Evolutionary conservation across 2,113 vertebrate species (phyloP).

Genomic region (Cairina moschata): DNA sequence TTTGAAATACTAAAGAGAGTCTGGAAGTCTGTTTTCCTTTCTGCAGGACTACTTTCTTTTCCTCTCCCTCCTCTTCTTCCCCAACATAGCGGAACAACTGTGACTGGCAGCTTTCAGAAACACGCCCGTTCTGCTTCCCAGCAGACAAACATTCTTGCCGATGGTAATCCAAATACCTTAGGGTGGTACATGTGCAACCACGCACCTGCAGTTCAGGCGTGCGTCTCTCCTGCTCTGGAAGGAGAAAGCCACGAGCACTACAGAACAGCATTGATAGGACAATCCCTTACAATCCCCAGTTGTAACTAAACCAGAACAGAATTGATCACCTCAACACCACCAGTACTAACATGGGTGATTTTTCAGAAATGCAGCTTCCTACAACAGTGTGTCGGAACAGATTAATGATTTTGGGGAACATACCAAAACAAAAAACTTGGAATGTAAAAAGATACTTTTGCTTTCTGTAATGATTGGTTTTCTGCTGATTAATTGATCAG

Average conservation of each 20-base stretch:
- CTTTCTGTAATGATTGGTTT: not conserved
- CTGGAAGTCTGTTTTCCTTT: not conserved
- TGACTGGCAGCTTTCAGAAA: not conserved
- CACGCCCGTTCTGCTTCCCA: not conserved
- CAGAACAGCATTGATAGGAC: not conserved
- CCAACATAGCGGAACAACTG: not conserved
- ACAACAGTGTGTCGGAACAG: not conserved
- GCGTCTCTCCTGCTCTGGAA: not conserved
- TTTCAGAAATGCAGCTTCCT: not conserved
- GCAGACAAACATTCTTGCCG: not conserved
- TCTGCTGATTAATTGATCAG: not conserved
- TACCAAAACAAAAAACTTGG: not conserved
- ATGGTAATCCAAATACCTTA: not conserved
- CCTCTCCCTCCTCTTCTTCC: not conserved
- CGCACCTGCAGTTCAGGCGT: not conserved
- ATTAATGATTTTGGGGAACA: not conserved
- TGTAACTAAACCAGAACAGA: not conserved
- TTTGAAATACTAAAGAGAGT: not conserved
- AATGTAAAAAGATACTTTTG: not conserved
- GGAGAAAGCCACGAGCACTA: fast-evolving
- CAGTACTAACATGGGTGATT: not conserved
- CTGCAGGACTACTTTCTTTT: not conserved
- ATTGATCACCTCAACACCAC: not conserved
- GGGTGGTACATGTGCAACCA: not conserved
- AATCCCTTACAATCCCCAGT: not conserved